Evolutionary conservation across 2,797 vertebrate genomes (phyloP), one percentile per base, ranked within the genome.

Genomic region (Nannoperca australis): DNA sequence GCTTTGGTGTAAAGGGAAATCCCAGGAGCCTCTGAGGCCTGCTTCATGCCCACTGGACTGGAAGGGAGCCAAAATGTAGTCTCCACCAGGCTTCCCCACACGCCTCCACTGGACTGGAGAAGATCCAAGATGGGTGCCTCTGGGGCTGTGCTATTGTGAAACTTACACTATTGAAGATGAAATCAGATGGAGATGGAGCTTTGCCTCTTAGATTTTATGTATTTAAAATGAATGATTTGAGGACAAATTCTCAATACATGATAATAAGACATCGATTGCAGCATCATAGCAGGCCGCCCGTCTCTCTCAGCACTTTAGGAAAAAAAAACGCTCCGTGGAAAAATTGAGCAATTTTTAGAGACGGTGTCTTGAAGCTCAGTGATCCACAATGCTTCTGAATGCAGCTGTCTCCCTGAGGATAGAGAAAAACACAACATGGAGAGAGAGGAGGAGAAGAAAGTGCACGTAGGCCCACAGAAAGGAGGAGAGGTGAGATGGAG

Each of bases 311-410:
- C 6, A 18, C 79, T 82, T 82, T 20, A 36, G 55, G 24, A 27
- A 27, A 32, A 32, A 79, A 81, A 85, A 86, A 82, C 3, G 32
- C 73, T 83, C 18, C 68, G 59, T 50, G 60, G 64, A 79, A 85
- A 83, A 87, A 76, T 55, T 47, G 73, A 90, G 75, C 76, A 81
- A 72, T 89, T 90, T 91, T 92, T 91, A 85, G 86, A 91, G 84
- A 73, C 17, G 17, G 56, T 66, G 81, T 81, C 79, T 87, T 86
- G 86, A 92, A 93, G 93, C 91, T 85, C 92, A 90, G 88, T 92
- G 92, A 94, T 93, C 93, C 93, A 92, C 88, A 70, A 87, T 84
- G 91, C 69, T 84, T 85, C 76, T 85, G 85, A 82, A 83, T 89
- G 77, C 82, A 85, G 86, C 73, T 77, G 60, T 65, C 76, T 91